These are phyloP conservation scores for Zapus hudsonius DNA, from an alignment of 2,113 vertebrate genomes.

Conservation along the genomic window DNA sequence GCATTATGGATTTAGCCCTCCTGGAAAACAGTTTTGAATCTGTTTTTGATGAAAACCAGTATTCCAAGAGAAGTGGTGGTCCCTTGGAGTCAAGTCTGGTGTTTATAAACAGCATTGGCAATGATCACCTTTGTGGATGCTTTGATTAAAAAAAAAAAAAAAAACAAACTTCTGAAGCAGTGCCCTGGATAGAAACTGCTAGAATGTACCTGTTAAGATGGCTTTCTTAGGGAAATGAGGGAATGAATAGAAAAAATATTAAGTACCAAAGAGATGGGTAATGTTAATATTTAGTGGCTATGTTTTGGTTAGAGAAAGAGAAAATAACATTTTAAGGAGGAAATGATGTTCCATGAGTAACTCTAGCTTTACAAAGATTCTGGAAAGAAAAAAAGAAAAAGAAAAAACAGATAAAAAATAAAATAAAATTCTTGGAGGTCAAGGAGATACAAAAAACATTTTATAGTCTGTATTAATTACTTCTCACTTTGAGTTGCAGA, in stretches of 20 bases:
- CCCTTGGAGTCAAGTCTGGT: background rate
- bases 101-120: background rate
- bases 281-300: background rate
- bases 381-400: background rate
- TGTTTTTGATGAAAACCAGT: conserved; percentile 1
- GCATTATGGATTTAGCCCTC: background rate
- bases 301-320: background rate
- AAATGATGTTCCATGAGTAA: conserved; percentile 12
- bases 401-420: background rate
- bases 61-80: background rate
- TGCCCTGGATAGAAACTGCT: background rate
- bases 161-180: conserved; percentile 13
- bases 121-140: background rate
- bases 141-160: conserved; percentile 19
- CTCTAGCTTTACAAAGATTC: conserved; percentile 4
- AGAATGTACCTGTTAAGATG: background rate
- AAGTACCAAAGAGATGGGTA: background rate
- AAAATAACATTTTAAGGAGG: background rate
- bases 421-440: background rate
- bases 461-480: background rate
- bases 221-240: background rate
- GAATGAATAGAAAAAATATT: background rate
- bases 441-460: conserved; percentile 5
- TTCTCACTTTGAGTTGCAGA: background rate
- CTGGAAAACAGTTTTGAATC: background rate